A percentile compares a stretch with the other conserved stretches of the same genome.
Evolutionary conservation across 2,888 invertebrate genomes (phyloP).

Genomic region (Trissolcus japonicus): DNA sequence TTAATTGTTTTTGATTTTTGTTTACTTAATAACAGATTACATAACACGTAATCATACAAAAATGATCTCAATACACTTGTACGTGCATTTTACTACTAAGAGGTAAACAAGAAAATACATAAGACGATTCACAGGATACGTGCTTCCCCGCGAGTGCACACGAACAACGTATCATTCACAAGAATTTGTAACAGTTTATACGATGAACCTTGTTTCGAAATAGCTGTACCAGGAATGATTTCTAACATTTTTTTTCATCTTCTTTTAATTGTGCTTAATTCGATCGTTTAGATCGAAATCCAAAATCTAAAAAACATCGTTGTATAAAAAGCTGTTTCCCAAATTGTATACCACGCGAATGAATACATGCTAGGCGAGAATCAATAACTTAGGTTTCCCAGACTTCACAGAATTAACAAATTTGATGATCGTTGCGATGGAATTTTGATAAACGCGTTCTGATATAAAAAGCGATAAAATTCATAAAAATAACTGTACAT

Average conservation of each 20-base stretch:
- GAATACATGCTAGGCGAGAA: neutral
- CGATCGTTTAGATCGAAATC: conserved; percentile 21
- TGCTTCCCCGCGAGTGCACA: conserved; percentile 71
- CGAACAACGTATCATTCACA: conserved; percentile 72
- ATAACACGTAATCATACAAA: conserved; percentile 8
- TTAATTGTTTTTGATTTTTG: too few species aligned
- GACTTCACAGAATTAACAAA: conserved; percentile 1
- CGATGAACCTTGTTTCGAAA: conserved; percentile 63
- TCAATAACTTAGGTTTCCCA: neutral
- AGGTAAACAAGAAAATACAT: conserved; percentile 36
- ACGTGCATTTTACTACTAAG: conserved; percentile 9
- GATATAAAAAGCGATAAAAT: conserved; percentile 34
- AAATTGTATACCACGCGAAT: neutral
- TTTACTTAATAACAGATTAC: conserved; percentile 1
- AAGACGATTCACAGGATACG: conserved; percentile 56
- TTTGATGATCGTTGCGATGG: conserved; percentile 9
- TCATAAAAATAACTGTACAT: conserved; percentile 51
- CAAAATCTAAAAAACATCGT: conserved; percentile 16
- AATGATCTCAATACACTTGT: conserved; percentile 1
- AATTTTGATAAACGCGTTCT: conserved; percentile 15
- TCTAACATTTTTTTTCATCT: conserved; percentile 29
- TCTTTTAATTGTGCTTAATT: conserved; percentile 33
- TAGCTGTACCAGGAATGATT: conserved; percentile 57
- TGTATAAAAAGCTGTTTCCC: too few species aligned
- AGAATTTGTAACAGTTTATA: conserved; percentile 68